A percentile compares a stretch with the other conserved stretches of the same genome.
Evolutionary conservation across 2,888 invertebrate species (phyloP).

Genomic region (Sturmia bella): DNA sequence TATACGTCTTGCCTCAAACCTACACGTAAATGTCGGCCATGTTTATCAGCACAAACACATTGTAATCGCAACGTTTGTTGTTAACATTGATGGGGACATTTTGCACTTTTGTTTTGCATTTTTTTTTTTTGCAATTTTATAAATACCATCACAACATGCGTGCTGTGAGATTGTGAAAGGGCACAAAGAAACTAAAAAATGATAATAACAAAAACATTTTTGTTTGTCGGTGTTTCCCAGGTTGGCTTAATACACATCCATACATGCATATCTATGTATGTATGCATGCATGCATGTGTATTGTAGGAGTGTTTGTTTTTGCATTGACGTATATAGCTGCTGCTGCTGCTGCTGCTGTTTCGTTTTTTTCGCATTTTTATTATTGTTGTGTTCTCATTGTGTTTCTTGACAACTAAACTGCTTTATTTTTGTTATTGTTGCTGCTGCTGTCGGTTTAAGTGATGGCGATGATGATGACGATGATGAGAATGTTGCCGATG

Average conservation of each 20-base stretch:
- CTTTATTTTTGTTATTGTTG: slow-evolving; percentile 2
- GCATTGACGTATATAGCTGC: slow-evolving; percentile 51
- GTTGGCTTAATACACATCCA: slow-evolving; percentile 42
- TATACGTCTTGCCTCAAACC: background rate
- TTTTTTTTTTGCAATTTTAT: slow-evolving; percentile 7
- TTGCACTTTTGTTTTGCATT: background rate
- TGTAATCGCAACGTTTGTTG: slow-evolving; percentile 28
- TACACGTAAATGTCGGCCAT: background rate
- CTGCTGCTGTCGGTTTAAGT: slow-evolving; percentile 33
- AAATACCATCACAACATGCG: slow-evolving; percentile 11
- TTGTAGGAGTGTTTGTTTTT: slow-evolving; percentile 38
- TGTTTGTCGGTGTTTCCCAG: slow-evolving; percentile 53
- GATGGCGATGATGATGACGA: slow-evolving; percentile 21
- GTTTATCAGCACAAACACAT: slow-evolving; percentile 4
- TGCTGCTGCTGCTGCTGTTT: slow-evolving; percentile 3
- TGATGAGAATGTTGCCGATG: slow-evolving; percentile 31
- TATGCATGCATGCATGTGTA: no score
- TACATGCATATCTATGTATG: no score
- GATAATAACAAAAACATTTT: slow-evolving; percentile 8
- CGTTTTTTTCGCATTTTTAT: slow-evolving; percentile 16
- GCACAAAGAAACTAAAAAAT: background rate
- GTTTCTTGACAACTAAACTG: slow-evolving; percentile 46
- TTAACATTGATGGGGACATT: slow-evolving; percentile 17
- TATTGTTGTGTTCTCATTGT: slow-evolving; percentile 52
- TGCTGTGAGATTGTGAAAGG: slow-evolving; percentile 6